phyloP scores from a whole-genome alignment of 2,888 invertebrate genomes.

The Dryocosmus kuriphilus region DNA sequence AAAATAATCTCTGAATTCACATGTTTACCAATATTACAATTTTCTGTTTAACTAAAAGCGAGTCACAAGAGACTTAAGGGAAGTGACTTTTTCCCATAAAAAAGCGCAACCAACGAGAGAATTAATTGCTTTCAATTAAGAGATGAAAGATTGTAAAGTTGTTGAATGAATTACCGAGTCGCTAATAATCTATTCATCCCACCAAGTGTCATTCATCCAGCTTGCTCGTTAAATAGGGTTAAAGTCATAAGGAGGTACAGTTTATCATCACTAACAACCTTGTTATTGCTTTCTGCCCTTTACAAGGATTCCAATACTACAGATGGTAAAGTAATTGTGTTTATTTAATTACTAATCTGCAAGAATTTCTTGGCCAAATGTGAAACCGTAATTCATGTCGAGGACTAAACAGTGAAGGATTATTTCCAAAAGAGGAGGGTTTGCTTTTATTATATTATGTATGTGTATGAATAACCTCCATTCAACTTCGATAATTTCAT shows the following conservation, averaged over 20 bases:
- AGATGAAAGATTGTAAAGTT: not conserved
- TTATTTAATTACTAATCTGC: conserved; percentile 25
- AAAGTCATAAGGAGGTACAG: not conserved
- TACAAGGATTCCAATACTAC: not conserved
- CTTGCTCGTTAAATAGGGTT: conserved; percentile 5
- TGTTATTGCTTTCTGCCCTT: conserved; percentile 13
- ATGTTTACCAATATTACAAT: not conserved
- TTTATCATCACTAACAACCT: conserved; percentile 9
- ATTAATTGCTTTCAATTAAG: not conserved
- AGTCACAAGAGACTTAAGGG: not conserved
- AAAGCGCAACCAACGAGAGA: not conserved
- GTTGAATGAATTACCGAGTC: not conserved
- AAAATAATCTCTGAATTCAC: not conserved
- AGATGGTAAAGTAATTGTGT: conserved; percentile 3
- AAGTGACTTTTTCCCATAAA: not conserved
- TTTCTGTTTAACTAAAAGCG: not conserved
- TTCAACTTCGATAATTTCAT: conserved; percentile 15
- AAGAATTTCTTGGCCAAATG: conserved; percentile 6
- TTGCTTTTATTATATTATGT: not conserved
- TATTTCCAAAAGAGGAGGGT: not conserved
- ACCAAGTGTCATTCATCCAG: conserved; percentile 3
- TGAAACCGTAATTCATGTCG: not conserved
- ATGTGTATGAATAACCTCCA: not conserved
- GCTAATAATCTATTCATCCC: conserved; percentile 14
- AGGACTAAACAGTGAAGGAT: not conserved